These are phyloP conservation scores for Arnoldichthys spilopterus DNA, from an alignment of 2,797 vertebrate species.

Conservation along the genomic window DNA sequence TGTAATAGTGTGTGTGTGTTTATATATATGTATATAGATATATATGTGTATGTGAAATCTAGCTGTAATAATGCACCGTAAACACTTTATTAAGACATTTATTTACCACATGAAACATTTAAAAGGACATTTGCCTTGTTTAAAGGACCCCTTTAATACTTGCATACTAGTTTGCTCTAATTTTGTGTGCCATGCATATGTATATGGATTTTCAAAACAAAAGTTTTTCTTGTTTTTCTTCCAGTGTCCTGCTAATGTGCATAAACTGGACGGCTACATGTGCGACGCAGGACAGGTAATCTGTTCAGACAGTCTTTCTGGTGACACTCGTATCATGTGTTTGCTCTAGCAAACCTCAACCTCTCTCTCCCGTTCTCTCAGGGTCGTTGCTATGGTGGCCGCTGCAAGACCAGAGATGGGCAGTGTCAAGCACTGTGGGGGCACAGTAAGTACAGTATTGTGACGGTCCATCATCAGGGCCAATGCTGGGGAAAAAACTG, in stretches of 20 bases:
- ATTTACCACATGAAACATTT: no score
- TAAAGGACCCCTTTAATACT: no score
- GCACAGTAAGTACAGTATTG: slow-evolving; percentile 80
- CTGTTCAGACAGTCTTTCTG: not conserved
- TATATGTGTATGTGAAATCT: no score
- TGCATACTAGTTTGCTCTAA: no score
- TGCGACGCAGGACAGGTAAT: slow-evolving; percentile 90
- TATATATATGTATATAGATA: no score
- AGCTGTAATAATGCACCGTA: no score
- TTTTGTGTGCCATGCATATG: no score
- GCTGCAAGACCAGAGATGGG: slow-evolving; percentile 91
- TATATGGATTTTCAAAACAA: no score
- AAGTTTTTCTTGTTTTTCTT: slow-evolving; percentile 44
- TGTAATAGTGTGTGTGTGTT: no score
- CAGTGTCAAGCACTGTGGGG: slow-evolving; percentile 93
- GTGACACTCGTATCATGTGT: not conserved
- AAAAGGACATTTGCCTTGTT: no score
- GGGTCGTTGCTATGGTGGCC: slow-evolving; percentile 96
- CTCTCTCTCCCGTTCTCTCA: slow-evolving; percentile 59
- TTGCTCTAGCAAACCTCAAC: not conserved
- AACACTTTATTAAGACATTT: no score
- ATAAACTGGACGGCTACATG: slow-evolving; percentile 94
- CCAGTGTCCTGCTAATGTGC: slow-evolving; percentile 94
- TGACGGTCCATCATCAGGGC: not conserved
- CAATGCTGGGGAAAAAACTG: not conserved